Evolutionary conservation across 2,113 vertebrate species (phyloP), one percentile per base, ranked within the genome.

Genomic region (Phoxinus phoxinus): DNA sequence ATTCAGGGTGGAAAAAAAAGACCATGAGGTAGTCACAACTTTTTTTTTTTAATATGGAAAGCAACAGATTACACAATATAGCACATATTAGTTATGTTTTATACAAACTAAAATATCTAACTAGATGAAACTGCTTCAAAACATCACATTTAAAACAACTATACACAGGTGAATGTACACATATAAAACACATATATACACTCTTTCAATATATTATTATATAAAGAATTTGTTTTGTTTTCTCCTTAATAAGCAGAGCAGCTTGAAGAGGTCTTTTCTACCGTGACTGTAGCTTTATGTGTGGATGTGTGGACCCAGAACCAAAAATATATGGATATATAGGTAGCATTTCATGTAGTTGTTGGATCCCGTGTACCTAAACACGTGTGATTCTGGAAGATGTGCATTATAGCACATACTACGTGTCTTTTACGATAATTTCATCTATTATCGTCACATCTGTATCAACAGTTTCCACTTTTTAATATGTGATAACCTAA

Each of bases 191-290:
- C 89, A 91, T 95, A 95, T 95, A 94, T 94, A 96, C 94, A 95
- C 91, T 93, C 91, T 93, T 93, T 94, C 91, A 95, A 96, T 96
- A 96, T 96, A 96, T 96, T 96, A 96, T 95, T 95, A 94, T 95
- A 96, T 95, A 95, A 92, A 94, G 88, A 92, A 93, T 93, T 95
- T 91, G 91, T 88, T 88, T 91, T 81, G 88, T 92, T 91, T 81
- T 86, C 78, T 85, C 81, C 85, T 37, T 85, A 88, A 87, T 91
- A 93, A 93, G 92, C 85, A 86, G 87, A 90, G 91, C 92, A 92
- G 93, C 94, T 93, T 91, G 89, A 93, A 90, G 91, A 92, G 86
- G 46, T 92, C 90, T 92, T 91, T 83, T 90, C 84, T 88, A 81
- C 88, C 74, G 65, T 82, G 59, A 72, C 65, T 63, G 82, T 80